These are phyloP conservation scores for Tanypteryx hageni DNA, from an alignment of 2,888 invertebrate genomes.

Conservation along the genomic window DNA sequence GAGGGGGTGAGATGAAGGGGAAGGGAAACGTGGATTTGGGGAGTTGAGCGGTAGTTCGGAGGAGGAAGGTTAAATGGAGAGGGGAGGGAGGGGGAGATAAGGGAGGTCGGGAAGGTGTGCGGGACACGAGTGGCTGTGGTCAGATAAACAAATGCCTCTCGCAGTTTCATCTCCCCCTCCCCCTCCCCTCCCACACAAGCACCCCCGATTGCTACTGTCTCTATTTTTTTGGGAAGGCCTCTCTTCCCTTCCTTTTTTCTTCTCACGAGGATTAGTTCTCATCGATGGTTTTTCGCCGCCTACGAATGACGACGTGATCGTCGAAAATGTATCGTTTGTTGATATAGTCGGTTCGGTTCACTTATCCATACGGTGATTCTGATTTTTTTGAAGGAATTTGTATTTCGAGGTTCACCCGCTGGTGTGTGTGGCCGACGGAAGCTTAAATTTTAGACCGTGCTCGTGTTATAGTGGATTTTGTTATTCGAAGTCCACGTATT, in stretches of 20 bases:
- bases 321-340: no score
- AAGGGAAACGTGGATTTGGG: neutral
- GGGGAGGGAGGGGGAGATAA: slow-evolving; percentile 8
- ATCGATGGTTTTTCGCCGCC: neutral
- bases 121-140: slow-evolving; percentile 60
- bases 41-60: neutral
- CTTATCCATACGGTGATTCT: no score
- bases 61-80: neutral
- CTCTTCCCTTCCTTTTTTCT: neutral
- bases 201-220: neutral
- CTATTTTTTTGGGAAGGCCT: neutral
- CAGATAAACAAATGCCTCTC: slow-evolving; percentile 54
- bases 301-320: neutral
- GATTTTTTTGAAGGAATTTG: no score
- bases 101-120: slow-evolving; percentile 54
- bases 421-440: no score
- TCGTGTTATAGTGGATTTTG: no score
- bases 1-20: neutral
- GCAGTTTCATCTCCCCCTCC: neutral
- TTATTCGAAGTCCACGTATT: no score
- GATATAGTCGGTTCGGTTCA: no score
- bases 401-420: no score
- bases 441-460: no score
- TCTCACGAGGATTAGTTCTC: neutral
- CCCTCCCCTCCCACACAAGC: neutral